Evolutionary conservation across 2,113 vertebrate genomes (phyloP).

Genomic region (Eonycteris spelaea): DNA sequence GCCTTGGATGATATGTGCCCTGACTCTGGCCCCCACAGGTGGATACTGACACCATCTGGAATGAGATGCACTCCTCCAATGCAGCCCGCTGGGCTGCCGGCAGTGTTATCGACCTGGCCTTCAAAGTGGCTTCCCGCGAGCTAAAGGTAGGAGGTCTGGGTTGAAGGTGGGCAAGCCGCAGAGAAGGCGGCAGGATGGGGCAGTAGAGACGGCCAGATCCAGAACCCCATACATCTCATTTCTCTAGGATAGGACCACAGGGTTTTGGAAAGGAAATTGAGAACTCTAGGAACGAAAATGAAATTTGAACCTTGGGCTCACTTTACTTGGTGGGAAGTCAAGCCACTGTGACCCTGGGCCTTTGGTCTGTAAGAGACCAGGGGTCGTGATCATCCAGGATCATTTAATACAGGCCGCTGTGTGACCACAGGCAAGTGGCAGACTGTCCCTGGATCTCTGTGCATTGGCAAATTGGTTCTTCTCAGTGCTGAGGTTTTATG

Average conservation of each 20-base stretch:
- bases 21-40: constrained; percentile 84
- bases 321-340: background rate
- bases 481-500: too few species aligned
- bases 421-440: rapidly evolving
- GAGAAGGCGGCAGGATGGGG: background rate
- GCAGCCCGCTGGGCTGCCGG: constrained; percentile 92
- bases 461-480: background rate
- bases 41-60: constrained; percentile 96
- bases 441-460: background rate
- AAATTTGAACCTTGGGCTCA: background rate
- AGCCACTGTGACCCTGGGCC: background rate
- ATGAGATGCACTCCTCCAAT: constrained; percentile 93
- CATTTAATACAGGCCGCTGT: background rate
- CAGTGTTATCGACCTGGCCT: constrained; percentile 91
- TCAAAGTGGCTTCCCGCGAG: constrained; percentile 91
- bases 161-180: rapidly evolving
- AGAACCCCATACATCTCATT: background rate
- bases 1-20: constrained; percentile 49
- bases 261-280: background rate
- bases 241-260: background rate
- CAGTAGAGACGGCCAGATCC: background rate
- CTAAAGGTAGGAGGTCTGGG: constrained; percentile 86
- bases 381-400: background rate
- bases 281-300: background rate
- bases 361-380: background rate